Evolutionary conservation across 1,140 invertebrate species (phyloP).

Genomic region (Theocolax elegans): DNA sequence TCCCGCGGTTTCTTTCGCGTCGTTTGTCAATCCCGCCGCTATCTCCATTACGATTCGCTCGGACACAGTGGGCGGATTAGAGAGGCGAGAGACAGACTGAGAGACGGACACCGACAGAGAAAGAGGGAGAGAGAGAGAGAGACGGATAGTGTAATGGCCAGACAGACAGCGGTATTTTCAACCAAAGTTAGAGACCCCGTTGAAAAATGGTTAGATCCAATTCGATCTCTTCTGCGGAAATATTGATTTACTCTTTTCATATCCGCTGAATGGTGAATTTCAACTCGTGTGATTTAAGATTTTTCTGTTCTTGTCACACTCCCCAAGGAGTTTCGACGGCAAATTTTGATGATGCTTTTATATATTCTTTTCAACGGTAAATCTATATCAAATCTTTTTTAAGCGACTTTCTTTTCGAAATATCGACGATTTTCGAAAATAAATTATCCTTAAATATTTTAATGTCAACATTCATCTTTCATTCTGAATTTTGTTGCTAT

Average conservation of each 20-base stretch:
- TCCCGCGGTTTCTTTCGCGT: conserved; percentile 40
- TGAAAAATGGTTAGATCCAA: conserved; percentile 11
- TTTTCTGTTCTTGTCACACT: neutral
- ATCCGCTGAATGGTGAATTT: neutral
- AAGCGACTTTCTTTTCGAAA: too few relatives aligned
- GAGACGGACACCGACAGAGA: neutral
- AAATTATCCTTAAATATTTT: too few relatives aligned
- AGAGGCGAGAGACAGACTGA: neutral
- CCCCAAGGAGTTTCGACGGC: neutral
- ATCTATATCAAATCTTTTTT: too few relatives aligned
- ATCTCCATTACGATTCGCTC: conserved; percentile 40
- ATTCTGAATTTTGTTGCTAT: too few relatives aligned
- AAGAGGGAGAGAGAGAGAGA: neutral
- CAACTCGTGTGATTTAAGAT: neutral
- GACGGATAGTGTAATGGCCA: conserved; percentile 21
- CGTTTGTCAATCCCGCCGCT: conserved; percentile 39
- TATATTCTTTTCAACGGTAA: too few relatives aligned
- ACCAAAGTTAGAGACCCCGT: conserved; percentile 5
- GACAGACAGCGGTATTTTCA: conserved; percentile 1
- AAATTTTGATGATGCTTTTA: too few relatives aligned
- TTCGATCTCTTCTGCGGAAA: neutral
- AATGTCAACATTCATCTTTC: too few relatives aligned
- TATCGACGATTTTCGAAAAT: too few relatives aligned
- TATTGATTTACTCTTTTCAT: neutral
- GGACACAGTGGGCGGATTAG: conserved; percentile 34